phyloP scores from a whole-genome alignment of 2,113 vertebrate genomes.

The Serranochromis macrocephalus region DNA sequence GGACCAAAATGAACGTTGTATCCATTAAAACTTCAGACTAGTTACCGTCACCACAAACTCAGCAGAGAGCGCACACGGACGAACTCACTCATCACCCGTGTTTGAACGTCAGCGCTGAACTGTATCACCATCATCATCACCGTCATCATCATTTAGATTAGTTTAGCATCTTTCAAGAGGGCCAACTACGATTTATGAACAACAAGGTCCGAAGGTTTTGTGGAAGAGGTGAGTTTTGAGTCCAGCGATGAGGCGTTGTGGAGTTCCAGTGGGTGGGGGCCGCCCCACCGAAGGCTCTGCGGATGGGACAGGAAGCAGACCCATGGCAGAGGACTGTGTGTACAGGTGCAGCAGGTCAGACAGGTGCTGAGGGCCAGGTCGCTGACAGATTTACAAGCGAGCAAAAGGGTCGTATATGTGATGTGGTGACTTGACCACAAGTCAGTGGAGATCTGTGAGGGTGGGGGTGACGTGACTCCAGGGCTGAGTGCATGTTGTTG shows the following conservation, averaged over 20 bases:
- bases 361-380: background rate
- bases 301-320: background rate
- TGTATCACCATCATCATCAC: background rate
- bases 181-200: background rate
- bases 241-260: fast-evolving
- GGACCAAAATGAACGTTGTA: background rate
- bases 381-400: background rate
- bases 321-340: background rate
- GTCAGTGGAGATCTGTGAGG: background rate
- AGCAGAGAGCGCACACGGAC: background rate
- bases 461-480: background rate
- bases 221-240: background rate
- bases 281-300: background rate
- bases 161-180: background rate
- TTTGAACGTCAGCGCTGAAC: background rate
- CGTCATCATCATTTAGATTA: fast-evolving
- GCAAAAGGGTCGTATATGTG: background rate
- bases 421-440: background rate
- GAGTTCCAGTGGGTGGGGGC: background rate
- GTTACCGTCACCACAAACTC: background rate
- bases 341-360: background rate
- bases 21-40: background rate
- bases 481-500: background rate
- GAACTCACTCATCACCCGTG: background rate
- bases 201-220: background rate